These are phyloP conservation scores for Gambusia yucatana DNA, from an alignment of 2,797 vertebrate genomes.

Conservation along the genomic window DNA sequence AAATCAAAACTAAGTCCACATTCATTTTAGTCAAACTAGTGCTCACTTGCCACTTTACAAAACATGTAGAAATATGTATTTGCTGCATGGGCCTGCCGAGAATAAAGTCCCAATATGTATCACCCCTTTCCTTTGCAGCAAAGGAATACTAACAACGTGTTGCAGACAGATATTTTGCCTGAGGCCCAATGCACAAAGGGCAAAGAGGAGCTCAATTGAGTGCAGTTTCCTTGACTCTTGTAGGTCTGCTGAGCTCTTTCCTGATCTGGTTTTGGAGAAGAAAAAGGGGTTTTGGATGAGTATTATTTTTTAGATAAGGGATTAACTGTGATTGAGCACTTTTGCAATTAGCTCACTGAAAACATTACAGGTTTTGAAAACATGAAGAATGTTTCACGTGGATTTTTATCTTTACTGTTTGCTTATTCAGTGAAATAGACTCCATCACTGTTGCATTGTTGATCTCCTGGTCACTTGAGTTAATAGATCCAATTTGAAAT, in stretches of 20 bases:
- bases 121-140: slow-evolving; percentile 7
- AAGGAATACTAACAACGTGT: slow-evolving; percentile 34
- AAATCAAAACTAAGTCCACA: neutral
- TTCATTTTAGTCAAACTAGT: slow-evolving; percentile 5
- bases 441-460: neutral
- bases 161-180: slow-evolving; percentile 37
- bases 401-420: neutral
- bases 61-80: neutral
- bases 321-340: neutral
- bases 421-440: neutral
- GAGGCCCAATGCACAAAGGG: slow-evolving; percentile 21
- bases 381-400: neutral
- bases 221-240: neutral
- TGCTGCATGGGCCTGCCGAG: neutral
- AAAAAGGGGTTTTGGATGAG: neutral
- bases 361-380: neutral
- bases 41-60: neutral
- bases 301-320: neutral
- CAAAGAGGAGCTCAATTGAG: slow-evolving; percentile 17
- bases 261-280: neutral
- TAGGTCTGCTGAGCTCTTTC: slow-evolving; percentile 15
- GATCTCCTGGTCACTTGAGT: neutral
- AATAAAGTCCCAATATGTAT: slow-evolving; percentile 18
- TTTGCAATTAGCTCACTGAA: neutral
- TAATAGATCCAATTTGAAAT: neutral